phyloP scores from a whole-genome alignment of 2,113 vertebrate genomes.

The Rhinoptilus africanus region DNA sequence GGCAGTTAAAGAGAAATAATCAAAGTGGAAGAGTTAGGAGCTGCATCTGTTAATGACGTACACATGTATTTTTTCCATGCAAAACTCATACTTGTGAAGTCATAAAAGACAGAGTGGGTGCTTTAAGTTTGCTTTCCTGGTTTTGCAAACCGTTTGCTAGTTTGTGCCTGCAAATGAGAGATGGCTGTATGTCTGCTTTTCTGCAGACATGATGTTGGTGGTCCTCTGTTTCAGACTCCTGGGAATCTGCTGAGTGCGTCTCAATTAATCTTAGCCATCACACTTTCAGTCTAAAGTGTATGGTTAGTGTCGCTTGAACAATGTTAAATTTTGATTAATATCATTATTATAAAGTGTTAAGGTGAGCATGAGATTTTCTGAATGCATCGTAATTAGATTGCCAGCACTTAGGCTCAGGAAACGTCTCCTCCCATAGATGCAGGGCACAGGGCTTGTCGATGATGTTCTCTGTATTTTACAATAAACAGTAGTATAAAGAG shows the following conservation, averaged over 20 bases:
- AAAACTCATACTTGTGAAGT: conserved; percentile 11
- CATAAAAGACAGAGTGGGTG: background rate
- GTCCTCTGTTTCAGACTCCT: background rate
- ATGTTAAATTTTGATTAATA: background rate
- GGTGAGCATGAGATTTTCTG: background rate
- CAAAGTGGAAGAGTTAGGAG: conserved; percentile 8
- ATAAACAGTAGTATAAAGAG: background rate
- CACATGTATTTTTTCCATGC: background rate
- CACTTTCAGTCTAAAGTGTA: background rate
- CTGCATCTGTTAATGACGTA: conserved; percentile 10
- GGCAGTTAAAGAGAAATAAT: conserved; percentile 27
- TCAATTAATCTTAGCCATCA: background rate
- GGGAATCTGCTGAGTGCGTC: background rate
- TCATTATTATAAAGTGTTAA: background rate
- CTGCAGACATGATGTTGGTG: background rate
- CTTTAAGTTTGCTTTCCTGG: background rate
- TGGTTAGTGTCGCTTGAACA: background rate
- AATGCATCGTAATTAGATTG: background rate
- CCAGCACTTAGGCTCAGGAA: background rate
- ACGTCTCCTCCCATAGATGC: background rate
- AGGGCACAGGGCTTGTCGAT: background rate
- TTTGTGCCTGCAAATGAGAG: background rate
- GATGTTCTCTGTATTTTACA: background rate
- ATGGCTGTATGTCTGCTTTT: background rate
- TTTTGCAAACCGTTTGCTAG: conserved; percentile 35